These are phyloP conservation scores for Lepilemur septentrionalis DNA, from an alignment of 2,797 vertebrate genomes.

Conservation along the genomic window DNA sequence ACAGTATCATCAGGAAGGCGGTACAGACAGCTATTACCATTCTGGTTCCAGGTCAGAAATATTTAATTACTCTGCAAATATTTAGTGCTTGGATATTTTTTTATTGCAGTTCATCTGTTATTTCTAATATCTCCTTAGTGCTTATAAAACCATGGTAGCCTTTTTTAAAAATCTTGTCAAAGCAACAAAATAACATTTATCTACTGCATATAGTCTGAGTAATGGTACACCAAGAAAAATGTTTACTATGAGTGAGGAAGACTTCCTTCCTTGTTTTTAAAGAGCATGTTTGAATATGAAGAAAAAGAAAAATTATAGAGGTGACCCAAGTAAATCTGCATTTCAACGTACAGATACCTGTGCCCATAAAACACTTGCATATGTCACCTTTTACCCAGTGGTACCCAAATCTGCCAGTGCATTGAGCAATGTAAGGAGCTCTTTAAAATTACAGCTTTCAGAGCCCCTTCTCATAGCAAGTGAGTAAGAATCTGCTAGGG, in stretches of 20 bases:
- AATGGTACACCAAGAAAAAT: background rate
- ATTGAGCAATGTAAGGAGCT: background rate
- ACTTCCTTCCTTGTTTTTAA: background rate
- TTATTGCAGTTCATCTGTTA: background rate
- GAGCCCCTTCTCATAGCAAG: background rate
- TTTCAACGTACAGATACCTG: background rate
- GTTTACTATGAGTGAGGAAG: background rate
- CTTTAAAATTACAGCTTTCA: conserved; percentile 1
- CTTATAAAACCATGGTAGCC: conserved; percentile 22
- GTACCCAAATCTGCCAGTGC: background rate
- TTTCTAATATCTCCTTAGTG: conserved; percentile 30
- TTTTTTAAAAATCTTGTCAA: background rate
- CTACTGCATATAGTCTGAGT: background rate
- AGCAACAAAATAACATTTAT: background rate
- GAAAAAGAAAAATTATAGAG: background rate
- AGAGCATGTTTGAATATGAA: background rate
- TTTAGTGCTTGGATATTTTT: conserved; percentile 52
- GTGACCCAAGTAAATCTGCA: background rate
- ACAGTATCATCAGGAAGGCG: conserved; percentile 98
- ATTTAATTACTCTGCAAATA: conserved; percentile 44
- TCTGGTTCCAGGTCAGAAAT: conserved; percentile 94
- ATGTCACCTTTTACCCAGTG: background rate
- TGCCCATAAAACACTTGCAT: background rate
- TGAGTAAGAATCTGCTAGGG: background rate
- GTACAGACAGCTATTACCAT: conserved; percentile 98